Evolutionary conservation across 2,113 vertebrate species (phyloP), one percentile per base, ranked within the genome.

Genomic region (Pitta sordida): DNA sequence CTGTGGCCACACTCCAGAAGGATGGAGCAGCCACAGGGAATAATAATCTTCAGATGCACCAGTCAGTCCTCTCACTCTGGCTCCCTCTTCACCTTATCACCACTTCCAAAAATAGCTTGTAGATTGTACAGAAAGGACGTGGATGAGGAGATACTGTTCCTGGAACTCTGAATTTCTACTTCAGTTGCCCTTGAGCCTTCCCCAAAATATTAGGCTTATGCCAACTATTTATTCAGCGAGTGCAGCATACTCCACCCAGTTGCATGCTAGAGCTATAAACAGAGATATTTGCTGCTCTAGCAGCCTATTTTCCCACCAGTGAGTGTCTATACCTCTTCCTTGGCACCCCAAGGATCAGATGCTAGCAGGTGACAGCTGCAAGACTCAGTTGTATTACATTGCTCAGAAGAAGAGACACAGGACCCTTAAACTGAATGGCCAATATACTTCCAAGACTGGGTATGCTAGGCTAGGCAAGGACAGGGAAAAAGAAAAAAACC

Each of bases 81-180:
- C 90, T 95, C 78, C 52, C 68, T 76, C 90, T 90, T 86, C 82
- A 91, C 87, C 85, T 94, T 79, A 62, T 81, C 84, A 76, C 75
- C 55, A 74, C 78, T 85, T 92, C 94, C 93, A 86, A 95, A 96
- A 95, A 95, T 95, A 96, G 91, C 79, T 60, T 83, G 24, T 52
- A 94, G 82, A 65, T 80, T 87, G 91, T 88, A 92, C 94, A 89
- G 64, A 91, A 87, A 90, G 91, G 93, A 96, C 30, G 0, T 83
- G 64, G 79, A 58, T 7, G 11, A 63, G 77, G 68, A 83, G 76
- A 86, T 59, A 70, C n/a, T 96, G 71, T 83, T 94, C 91, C 79
- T 93, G 87, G 90, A 93, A 94, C 79, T 86, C 79, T 37, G 81
- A 59, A 63, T 91, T 91, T 89, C 78, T 78, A 36, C 75, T 96